phyloP scores from a whole-genome alignment of 2,888 invertebrate genomes.

The Ochropleura leucogaster region DNA sequence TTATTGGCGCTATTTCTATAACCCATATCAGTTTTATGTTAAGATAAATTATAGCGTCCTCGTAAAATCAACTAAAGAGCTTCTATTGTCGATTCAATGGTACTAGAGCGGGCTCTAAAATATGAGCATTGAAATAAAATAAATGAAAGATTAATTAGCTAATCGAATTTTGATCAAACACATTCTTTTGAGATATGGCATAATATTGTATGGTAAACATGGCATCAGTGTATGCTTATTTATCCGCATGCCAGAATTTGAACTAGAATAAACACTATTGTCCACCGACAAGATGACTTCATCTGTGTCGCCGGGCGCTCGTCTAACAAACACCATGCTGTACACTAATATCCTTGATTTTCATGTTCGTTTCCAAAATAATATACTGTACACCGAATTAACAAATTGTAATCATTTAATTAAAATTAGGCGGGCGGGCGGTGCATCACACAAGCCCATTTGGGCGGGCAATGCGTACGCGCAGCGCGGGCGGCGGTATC shows the following conservation, averaged over 20 bases:
- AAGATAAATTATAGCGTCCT: conserved; percentile 59
- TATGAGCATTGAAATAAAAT: conserved; percentile 22
- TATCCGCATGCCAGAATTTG: conserved; percentile 26
- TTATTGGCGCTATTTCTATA: conserved; percentile 65
- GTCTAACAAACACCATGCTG: conserved; percentile 16
- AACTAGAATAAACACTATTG: conserved; percentile 49
- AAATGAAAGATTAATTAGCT: conserved; percentile 6
- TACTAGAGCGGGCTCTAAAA: conserved; percentile 27
- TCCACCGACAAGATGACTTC: conserved; percentile 33
- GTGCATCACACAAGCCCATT: conserved; percentile 13
- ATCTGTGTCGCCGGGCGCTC: conserved; percentile 12
- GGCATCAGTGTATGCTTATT: neutral
- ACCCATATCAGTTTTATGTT: conserved; percentile 64
- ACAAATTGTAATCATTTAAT: neutral
- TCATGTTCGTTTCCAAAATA: conserved; percentile 22
- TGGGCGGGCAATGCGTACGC: conserved; percentile 56
- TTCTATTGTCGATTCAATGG: conserved; percentile 32
- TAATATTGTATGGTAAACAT: conserved; percentile 2
- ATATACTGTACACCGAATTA: conserved; percentile 6
- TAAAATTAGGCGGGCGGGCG: conserved; percentile 53
- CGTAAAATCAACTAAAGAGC: conserved; percentile 59
- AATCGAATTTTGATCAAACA: conserved; percentile 5
- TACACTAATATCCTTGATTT: conserved; percentile 11
- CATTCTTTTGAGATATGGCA: neutral
- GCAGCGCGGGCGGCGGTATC: conserved; percentile 40